phyloP scores from a whole-genome alignment of 2,888 invertebrate genomes.

The Acleris sparsana region DNA sequence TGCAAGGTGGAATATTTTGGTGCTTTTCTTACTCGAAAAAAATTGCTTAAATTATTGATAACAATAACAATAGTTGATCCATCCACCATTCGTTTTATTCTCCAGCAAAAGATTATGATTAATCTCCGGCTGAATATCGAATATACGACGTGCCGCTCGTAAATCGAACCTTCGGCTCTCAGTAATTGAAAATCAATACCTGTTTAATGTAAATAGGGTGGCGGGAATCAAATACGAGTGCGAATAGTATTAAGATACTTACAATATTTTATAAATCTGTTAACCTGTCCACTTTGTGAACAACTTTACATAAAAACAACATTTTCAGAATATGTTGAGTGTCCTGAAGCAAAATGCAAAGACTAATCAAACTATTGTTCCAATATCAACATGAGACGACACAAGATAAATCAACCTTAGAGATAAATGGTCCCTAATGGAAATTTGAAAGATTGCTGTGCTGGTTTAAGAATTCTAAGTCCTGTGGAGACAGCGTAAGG shows the following conservation, averaged over 20 bases:
- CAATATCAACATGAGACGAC: slow-evolving; percentile 9
- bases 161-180: slow-evolving; percentile 39
- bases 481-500: background rate
- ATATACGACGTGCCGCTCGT: slow-evolving; percentile 13
- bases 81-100: background rate
- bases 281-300: no score
- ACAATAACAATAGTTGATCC: background rate
- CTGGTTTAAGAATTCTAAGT: background rate
- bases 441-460: slow-evolving; percentile 4
- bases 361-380: slow-evolving; percentile 1
- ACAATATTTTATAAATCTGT: no score
- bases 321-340: no score
- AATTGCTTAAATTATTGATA: background rate
- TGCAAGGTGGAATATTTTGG: background rate
- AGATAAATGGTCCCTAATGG: slow-evolving; percentile 7
- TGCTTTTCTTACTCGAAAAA: no score
- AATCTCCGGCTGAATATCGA: slow-evolving; percentile 21
- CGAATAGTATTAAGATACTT: slow-evolving; percentile 15
- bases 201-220: slow-evolving; percentile 48
- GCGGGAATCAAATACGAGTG: slow-evolving; percentile 40
- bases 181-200: slow-evolving; percentile 59
- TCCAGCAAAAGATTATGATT: slow-evolving; percentile 20
- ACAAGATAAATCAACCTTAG: slow-evolving; percentile 8
- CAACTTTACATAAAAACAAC: no score
- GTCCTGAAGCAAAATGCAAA: background rate